Evolutionary conservation across 2,113 vertebrate genomes (phyloP).

Genomic region (Phainopepla nitens): DNA sequence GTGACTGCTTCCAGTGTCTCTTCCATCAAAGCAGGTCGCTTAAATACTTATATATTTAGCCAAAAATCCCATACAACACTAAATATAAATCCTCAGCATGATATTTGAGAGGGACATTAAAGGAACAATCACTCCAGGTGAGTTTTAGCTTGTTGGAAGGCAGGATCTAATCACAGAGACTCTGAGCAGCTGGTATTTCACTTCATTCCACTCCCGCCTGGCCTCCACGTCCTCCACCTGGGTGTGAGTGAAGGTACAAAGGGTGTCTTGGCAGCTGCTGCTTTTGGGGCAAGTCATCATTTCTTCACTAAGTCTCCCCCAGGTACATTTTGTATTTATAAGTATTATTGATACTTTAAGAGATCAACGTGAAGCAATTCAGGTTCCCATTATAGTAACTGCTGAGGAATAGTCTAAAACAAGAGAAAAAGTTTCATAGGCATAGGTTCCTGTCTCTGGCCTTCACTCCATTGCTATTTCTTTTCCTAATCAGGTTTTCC

Average conservation of each 20-base stretch:
- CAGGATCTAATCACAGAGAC: not conserved
- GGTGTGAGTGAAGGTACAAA: fast-evolving
- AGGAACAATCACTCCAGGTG: not conserved
- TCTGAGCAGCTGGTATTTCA: not conserved
- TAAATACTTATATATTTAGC: not conserved
- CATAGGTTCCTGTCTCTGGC: not conserved
- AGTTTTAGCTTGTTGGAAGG: not conserved
- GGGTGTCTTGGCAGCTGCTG: not conserved
- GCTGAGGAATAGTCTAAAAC: not conserved
- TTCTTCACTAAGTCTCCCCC: not conserved
- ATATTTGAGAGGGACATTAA: not conserved
- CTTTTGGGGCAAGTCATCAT: not conserved
- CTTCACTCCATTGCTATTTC: not conserved
- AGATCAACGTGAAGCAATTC: not conserved
- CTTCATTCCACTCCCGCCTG: not conserved
- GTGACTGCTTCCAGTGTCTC: not conserved
- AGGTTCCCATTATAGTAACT: not conserved
- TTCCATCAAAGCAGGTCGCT: not conserved
- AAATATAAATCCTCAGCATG: not conserved
- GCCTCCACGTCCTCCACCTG: not conserved
- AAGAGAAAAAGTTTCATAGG: not conserved
- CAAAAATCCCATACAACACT: not conserved
- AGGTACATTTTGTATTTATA: not conserved
- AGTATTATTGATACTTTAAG: not conserved
- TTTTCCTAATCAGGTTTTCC: not conserved